A percentile compares a stretch with the other conserved stretches of the same genome.
phyloP scores from a whole-genome alignment of 2,888 invertebrate genomes.

The Drosophila kanekoi region DNA sequence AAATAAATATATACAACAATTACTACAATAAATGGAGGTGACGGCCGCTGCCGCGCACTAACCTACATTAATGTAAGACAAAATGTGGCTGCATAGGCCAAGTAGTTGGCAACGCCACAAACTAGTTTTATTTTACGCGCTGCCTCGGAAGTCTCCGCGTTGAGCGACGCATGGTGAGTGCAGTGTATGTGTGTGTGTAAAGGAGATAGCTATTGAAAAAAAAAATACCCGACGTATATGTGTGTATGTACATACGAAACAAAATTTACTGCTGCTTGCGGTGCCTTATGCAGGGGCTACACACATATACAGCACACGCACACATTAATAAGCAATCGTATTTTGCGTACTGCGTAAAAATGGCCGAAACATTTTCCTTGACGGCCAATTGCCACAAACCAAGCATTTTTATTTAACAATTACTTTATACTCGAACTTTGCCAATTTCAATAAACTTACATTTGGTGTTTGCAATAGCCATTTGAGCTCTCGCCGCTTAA shows the following conservation, averaged over 20 bases:
- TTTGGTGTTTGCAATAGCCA: conserved; percentile 36
- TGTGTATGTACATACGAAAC: conserved; percentile 45
- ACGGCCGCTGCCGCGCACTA: conserved; percentile 49
- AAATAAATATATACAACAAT: conserved; percentile 18
- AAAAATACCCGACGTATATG: conserved; percentile 44
- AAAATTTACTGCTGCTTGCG: conserved; percentile 71
- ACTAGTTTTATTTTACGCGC: conserved; percentile 59
- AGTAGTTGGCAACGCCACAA: conserved; percentile 61
- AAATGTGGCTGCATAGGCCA: conserved; percentile 46
- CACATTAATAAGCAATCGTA: conserved; percentile 30
- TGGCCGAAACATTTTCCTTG: conserved; percentile 51
- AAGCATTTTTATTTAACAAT: conserved; percentile 36
- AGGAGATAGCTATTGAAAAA: conserved; percentile 64
- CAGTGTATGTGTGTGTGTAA: conserved; percentile 46
- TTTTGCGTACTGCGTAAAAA: conserved; percentile 64
- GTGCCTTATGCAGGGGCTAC: conserved; percentile 50
- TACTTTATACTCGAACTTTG: conserved; percentile 12
- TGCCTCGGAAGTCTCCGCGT: conserved; percentile 50
- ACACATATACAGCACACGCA: conserved; percentile 28
- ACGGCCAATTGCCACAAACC: conserved; percentile 18
- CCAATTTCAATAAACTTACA: conserved; percentile 51
- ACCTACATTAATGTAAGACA: conserved; percentile 66
- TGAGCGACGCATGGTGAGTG: conserved; percentile 46
- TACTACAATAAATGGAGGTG: conserved; percentile 22
- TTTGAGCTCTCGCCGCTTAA: conserved; percentile 56